Conservation (phyloP, 2,888 invertebrate species). For the Ethmia dodecea region DNA sequence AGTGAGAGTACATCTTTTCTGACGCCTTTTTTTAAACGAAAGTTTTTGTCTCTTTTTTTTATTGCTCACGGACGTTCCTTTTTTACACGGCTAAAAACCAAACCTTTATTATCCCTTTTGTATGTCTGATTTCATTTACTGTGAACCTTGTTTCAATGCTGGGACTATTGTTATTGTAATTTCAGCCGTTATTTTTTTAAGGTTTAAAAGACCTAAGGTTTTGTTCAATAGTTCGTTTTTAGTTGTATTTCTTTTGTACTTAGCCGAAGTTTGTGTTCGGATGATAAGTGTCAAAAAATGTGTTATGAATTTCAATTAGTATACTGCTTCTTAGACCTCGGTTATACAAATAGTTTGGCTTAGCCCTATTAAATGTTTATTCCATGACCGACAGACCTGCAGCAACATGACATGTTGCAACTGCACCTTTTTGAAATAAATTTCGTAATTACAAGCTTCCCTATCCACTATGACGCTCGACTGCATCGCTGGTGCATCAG, state of each 20-base stretch:
- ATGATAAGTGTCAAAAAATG: background rate
- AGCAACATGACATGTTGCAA: no score
- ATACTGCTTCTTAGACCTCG: no score
- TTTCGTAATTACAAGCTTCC: no score
- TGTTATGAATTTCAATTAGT: background rate
- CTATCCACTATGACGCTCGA: background rate
- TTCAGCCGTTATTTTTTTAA: constrained; percentile 21
- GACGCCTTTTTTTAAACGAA: constrained; percentile 24
- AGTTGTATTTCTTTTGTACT: constrained; percentile 6
- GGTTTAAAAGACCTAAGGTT: constrained; percentile 16
- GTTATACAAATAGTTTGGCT: no score
- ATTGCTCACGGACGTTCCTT: constrained; percentile 23
- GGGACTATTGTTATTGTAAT: constrained; percentile 26
- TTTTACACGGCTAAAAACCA: constrained; percentile 28
- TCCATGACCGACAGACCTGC: no score
- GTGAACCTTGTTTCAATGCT: constrained; percentile 21
- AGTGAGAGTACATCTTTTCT: constrained; percentile 18
- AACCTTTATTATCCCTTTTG: constrained; percentile 37
- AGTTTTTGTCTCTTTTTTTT: constrained; percentile 34
- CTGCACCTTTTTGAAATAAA: no score
- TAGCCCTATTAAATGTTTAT: no score
- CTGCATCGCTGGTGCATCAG: constrained; percentile 26
- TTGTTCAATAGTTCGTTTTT: constrained; percentile 5
- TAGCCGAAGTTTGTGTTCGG: constrained; percentile 4
- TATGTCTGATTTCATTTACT: constrained; percentile 30